A percentile compares a stretch with the other conserved stretches of the same genome.
Evolutionary conservation across 2,888 invertebrate genomes (phyloP).

Genomic region (Torymus texanus): DNA sequence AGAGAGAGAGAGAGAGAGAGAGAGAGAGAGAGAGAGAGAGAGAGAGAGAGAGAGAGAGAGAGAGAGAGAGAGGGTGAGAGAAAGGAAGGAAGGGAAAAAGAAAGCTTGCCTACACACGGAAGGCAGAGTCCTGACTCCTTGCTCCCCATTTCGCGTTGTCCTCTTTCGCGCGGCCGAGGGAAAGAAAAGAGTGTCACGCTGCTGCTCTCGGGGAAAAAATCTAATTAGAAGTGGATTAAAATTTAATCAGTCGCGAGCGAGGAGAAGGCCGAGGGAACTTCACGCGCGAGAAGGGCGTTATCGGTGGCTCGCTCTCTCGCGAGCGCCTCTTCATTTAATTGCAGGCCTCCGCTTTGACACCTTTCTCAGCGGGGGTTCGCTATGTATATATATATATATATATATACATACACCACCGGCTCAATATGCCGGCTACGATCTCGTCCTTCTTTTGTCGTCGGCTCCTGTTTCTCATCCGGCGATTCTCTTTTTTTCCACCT

Average conservation of each 20-base stretch:
- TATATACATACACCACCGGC: background rate
- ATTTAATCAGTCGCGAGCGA: constrained; percentile 66
- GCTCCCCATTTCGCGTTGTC: background rate
- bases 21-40: too few species aligned
- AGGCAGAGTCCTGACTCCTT: constrained; percentile 1
- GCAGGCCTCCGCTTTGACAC: constrained; percentile 58
- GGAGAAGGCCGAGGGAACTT: constrained; percentile 65
- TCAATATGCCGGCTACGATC: constrained; percentile 7
- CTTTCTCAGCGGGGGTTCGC: constrained; percentile 38
- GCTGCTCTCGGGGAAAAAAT: constrained; percentile 62
- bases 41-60: background rate
- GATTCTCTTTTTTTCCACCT: constrained; percentile 24
- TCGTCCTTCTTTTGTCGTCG: background rate
- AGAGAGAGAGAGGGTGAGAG: background rate
- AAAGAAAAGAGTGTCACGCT: constrained; percentile 5
- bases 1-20: background rate
- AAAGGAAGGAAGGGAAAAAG: background rate
- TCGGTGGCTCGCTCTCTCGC: constrained; percentile 68
- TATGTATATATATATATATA: background rate
- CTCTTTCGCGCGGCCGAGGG: background rate
- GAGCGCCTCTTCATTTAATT: constrained; percentile 70
- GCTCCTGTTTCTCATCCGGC: constrained; percentile 15
- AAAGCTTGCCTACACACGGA: background rate
- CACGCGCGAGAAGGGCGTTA: constrained; percentile 62
- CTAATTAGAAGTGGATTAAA: constrained; percentile 73